These are phyloP conservation scores for Tachuris rubrigastra DNA, from an alignment of 2,113 vertebrate genomes.

Conservation along the genomic window DNA sequence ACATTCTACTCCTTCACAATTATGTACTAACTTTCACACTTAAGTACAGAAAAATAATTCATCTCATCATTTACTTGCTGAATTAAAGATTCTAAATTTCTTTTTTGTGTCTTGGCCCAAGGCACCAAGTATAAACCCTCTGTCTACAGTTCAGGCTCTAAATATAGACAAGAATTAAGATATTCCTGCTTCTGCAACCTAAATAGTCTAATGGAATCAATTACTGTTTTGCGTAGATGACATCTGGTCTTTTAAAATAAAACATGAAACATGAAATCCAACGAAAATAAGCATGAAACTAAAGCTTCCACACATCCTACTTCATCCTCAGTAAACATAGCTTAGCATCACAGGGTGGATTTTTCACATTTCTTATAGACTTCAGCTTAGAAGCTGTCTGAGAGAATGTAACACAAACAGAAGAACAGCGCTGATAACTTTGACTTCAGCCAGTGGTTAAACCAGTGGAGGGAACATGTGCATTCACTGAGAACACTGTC, in stretches of 20 bases:
- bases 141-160: conserved; percentile 4
- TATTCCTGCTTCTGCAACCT: conserved; percentile 17
- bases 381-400: not conserved
- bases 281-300: conserved; percentile 5
- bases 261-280: not conserved
- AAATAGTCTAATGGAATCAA: conserved; percentile 47
- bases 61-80: not conserved
- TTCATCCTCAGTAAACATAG: not conserved
- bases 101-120: not conserved
- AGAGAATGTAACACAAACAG: not conserved
- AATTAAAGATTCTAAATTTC: not conserved
- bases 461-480: not conserved
- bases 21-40: not conserved
- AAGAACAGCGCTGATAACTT: not conserved
- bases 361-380: not conserved
- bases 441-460: not conserved
- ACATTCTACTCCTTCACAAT: not conserved
- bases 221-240: conserved; percentile 15
- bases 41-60: not conserved
- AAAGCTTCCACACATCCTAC: not conserved
- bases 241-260: conserved; percentile 48
- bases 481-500: not conserved
- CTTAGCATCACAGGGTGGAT: not conserved
- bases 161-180: conserved; percentile 42
- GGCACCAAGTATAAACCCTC: conserved; percentile 18